Conservation (phyloP, 2,113 vertebrate species). For the Serinus canaria region DNA sequence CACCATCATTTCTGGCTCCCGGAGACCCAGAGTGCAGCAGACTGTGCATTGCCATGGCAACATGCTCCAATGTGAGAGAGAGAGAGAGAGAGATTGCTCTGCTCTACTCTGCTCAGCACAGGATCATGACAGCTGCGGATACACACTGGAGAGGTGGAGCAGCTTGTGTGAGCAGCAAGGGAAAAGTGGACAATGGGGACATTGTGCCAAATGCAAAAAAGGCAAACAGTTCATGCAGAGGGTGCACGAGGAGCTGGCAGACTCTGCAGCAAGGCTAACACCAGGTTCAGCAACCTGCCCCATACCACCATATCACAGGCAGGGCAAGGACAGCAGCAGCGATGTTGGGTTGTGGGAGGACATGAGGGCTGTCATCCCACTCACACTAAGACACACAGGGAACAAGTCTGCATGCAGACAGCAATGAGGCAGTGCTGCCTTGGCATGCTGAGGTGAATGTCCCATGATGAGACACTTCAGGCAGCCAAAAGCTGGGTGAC, state of each 20-base stretch:
- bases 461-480: fast-evolving
- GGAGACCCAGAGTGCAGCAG: slow-evolving; percentile 51
- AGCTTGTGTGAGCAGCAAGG: neutral
- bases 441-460: fast-evolving
- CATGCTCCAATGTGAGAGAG: neutral
- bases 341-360: fast-evolving
- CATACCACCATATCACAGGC: fast-evolving
- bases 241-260: fast-evolving
- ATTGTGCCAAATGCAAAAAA: neutral
- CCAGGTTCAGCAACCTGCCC: fast-evolving
- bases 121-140: neutral
- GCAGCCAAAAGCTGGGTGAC: neutral
- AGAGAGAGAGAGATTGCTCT: neutral
- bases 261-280: neutral
- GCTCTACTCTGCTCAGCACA: neutral
- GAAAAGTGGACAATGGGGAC: neutral
- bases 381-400: fast-evolving
- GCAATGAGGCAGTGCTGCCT: fast-evolving
- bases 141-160: neutral
- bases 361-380: neutral
- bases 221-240: neutral
- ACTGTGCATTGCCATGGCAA: slow-evolving; percentile 60
- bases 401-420: fast-evolving
- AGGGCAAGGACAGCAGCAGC: neutral
- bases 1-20: slow-evolving; percentile 49